phyloP scores from a whole-genome alignment of 2,888 invertebrate genomes.

The Oxyscelio sp. region DNA sequence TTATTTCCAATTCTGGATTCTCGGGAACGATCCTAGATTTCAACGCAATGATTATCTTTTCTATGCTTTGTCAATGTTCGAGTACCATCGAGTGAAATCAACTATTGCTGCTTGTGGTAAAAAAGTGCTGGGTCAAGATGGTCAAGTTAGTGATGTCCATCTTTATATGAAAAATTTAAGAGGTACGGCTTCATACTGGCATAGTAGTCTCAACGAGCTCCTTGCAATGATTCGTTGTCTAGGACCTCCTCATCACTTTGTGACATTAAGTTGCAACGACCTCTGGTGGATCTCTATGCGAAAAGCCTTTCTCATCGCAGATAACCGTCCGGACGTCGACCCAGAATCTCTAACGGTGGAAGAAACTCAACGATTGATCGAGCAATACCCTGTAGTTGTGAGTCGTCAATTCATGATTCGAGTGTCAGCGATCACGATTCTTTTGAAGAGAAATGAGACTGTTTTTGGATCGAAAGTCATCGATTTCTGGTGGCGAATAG shows the following conservation, averaged over 20 bases:
- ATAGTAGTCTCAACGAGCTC: conserved; percentile 78
- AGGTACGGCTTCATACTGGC: conserved; percentile 79
- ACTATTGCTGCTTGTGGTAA: conserved; percentile 77
- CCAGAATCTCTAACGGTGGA: not conserved
- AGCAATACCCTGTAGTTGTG: not conserved
- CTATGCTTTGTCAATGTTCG: conserved; percentile 79
- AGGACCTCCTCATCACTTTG: conserved; percentile 82
- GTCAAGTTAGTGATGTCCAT: conserved; percentile 77
- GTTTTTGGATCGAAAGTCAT: no score
- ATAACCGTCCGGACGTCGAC: not conserved
- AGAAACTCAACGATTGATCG: not conserved
- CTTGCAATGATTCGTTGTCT: conserved; percentile 82
- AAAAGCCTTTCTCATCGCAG: conserved; percentile 77
- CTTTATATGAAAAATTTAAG: conserved; percentile 81
- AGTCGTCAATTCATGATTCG: conserved; percentile 4
- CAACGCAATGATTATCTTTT: conserved; percentile 79
- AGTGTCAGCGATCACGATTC: no score
- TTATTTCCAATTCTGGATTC: no score
- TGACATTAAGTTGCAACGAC: conserved; percentile 76
- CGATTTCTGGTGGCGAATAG: no score
- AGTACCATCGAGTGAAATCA: conserved; percentile 66
- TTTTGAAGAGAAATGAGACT: no score
- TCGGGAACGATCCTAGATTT: conserved; percentile 72
- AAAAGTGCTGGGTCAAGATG: conserved; percentile 51
- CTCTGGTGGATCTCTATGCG: conserved; percentile 82